These are phyloP conservation scores for Oedothorax gibbosus DNA, from an alignment of 1,140 invertebrate genomes.

Conservation along the genomic window DNA sequence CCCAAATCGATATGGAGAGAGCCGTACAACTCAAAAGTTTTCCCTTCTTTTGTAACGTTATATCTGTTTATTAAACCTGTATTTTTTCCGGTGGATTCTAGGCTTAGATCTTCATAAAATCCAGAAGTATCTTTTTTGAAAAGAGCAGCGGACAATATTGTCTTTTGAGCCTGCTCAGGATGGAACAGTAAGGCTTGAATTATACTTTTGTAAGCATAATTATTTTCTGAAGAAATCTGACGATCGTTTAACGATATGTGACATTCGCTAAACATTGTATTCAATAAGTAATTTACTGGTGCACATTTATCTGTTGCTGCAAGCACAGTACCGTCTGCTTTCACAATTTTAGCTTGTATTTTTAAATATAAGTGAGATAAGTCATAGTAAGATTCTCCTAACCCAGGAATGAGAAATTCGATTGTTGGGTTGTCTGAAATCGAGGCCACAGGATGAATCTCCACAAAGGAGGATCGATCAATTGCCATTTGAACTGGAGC, in stretches of 20 bases:
- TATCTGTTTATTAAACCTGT: not conserved
- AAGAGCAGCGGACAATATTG: not conserved
- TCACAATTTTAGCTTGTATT: not conserved
- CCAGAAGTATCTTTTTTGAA: not conserved
- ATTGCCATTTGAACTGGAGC: not conserved
- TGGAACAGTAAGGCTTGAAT: not conserved
- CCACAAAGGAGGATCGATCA: not conserved
- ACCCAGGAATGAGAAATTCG: not conserved
- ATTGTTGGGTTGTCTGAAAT: not conserved
- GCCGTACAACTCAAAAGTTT: not conserved
- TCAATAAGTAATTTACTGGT: not conserved
- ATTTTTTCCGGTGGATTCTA: not conserved
- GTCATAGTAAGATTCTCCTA: not conserved
- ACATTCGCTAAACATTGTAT: constrained; percentile 7
- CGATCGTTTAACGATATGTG: not conserved
- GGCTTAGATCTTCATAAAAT: not conserved
- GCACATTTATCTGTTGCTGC: not conserved
- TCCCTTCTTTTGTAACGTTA: not conserved
- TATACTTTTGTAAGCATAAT: not conserved
- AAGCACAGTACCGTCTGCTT: not conserved
- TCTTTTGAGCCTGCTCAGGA: not conserved
- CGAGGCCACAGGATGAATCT: not conserved
- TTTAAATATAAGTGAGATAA: not conserved
- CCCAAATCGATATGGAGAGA: not conserved
- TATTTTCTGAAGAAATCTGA: not conserved